Evolutionary conservation across 92 coral and sea anemone species (phyloP), one percentile per base, ranked within the genome.

Genomic region (Epizoanthus stellaris): DNA sequence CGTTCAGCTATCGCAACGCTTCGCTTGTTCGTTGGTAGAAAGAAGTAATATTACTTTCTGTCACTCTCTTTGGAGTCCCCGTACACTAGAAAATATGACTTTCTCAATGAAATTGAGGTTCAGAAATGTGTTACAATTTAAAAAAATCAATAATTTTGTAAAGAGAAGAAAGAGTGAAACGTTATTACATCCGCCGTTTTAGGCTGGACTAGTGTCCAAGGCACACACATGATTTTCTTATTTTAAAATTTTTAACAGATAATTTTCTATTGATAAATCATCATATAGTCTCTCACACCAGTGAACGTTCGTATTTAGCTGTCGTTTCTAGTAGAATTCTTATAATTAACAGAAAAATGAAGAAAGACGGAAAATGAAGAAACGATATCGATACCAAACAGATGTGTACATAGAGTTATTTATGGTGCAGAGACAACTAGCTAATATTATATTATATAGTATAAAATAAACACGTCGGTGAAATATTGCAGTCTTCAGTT

Each of bases 131-230:
- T 13, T 52, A 52, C 56, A 49, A 25, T 47, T 6, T 45, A 73
- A 25, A 13, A 9, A 34, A 75, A 1, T 75, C 16, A 30, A 54
- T 30, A 15, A 23, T 16, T 57, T 56, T 56, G 57, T 75, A 53
- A 19, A 57, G 59, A 12, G 59, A 57, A 54, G 14, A 23, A 57
- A 57, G 45, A 25, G 36, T 15, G 17, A 20, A 75, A 30, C 10
- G 14, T 4, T 75, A 54, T 56, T 30, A 57, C 8, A 45, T 47
- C 66, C 80, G 67, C 67, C 17, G 65, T 75, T 75, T 17, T 75
- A 56, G 61, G 67, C 67, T 63, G 61, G 47, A 75, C 36, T 21
- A 52, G 80, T 75, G 80, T 75, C 66, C 11, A 75, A 57, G 80
- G 56, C 67, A 75, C 58, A 30, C 52, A 19, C 16, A 69, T 39